Percentiles rank a stretch among this genome's conserved stretches.
Conservation (phyloP, 2,888 invertebrate species). For the Pollenia angustigena region DNA sequence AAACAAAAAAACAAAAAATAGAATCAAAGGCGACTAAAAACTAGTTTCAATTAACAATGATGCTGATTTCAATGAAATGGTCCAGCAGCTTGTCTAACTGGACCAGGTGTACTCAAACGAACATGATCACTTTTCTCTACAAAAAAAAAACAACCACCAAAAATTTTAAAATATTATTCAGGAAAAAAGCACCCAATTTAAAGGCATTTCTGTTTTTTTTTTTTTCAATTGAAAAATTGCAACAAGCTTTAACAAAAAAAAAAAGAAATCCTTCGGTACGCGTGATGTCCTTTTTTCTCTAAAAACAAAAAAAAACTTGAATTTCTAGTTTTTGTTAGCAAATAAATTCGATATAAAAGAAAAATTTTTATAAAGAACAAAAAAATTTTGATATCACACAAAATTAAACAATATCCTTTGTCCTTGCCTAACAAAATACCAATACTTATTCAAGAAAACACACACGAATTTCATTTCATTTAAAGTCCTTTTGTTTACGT, state of each 20-base stretch:
- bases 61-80: constrained; percentile 65
- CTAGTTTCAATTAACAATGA: constrained; percentile 70
- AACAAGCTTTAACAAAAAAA: constrained; percentile 74
- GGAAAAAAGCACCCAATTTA: constrained; percentile 62
- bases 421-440: constrained; percentile 73
- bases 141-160: constrained; percentile 73
- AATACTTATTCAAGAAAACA: constrained; percentile 30
- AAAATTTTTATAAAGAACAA: constrained; percentile 28
- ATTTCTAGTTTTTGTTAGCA: constrained; percentile 50
- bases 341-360: constrained; percentile 42
- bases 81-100: constrained; percentile 74
- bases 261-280: constrained; percentile 59
- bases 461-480: constrained; percentile 54
- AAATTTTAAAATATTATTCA: constrained; percentile 34
- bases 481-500: constrained; percentile 27
- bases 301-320: constrained; percentile 55
- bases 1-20: constrained; percentile 11
- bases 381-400: constrained; percentile 42
- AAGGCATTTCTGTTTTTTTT: constrained; percentile 31
- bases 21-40: constrained; percentile 50
- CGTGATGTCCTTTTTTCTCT: constrained; percentile 39
- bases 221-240: constrained; percentile 76
- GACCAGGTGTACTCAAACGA: constrained; percentile 74
- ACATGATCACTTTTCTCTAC: constrained; percentile 63
- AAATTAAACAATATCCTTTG: constrained; percentile 73